Evolutionary conservation across 2,888 invertebrate species (phyloP).

Genomic region (Bombyx huttoni): DNA sequence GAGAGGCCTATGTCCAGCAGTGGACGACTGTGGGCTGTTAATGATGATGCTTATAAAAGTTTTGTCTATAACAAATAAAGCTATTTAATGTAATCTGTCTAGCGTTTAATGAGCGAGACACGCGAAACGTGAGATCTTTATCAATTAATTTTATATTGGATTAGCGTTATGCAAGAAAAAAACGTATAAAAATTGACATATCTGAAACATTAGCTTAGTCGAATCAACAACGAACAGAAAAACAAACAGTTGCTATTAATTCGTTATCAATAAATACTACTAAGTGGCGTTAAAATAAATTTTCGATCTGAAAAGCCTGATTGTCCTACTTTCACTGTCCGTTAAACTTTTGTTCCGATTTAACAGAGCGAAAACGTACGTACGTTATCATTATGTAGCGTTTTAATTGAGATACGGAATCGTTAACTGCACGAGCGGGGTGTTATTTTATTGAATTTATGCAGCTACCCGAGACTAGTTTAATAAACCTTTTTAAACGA

Average conservation of each 20-base stretch:
- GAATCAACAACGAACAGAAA: not conserved
- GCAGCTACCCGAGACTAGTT: not conserved
- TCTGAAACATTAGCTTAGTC: too few relatives aligned
- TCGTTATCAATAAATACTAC: not conserved
- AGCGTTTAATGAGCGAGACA: too few relatives aligned
- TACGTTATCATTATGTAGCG: constrained; percentile 12
- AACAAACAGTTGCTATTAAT: not conserved
- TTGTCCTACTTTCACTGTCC: constrained; percentile 20
- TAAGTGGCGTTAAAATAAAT: not conserved
- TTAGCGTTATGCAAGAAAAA: too few relatives aligned
- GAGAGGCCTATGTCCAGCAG: too few relatives aligned
- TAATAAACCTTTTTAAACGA: not conserved
- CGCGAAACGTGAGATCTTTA: too few relatives aligned
- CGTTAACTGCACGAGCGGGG: not conserved
- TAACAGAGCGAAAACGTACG: constrained; percentile 23
- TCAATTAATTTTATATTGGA: too few relatives aligned
- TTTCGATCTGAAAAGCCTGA: constrained; percentile 18
- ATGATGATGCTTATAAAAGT: too few relatives aligned
- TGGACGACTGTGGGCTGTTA: too few relatives aligned
- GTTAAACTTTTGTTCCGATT: constrained; percentile 15
- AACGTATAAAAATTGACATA: too few relatives aligned
- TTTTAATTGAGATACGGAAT: constrained; percentile 7
- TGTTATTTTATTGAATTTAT: not conserved
- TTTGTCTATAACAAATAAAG: too few relatives aligned
- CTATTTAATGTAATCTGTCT: too few relatives aligned